Base-by-base conservation (phyloP, 1,140 invertebrate species). In the Drosophila ananassae region DNA sequence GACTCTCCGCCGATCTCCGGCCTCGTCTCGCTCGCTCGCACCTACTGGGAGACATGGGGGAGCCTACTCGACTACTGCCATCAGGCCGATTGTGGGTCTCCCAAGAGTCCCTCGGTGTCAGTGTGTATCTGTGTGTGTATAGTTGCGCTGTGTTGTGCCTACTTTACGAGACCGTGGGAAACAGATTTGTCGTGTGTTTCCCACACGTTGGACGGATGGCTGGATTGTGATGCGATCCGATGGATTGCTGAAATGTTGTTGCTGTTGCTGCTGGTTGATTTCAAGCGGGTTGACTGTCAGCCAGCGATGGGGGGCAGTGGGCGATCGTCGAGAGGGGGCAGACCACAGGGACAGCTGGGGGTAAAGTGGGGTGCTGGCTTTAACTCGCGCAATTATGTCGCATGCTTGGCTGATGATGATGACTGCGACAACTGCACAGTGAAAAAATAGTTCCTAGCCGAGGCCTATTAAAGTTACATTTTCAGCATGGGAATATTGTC, bases 101-200 rank as follows among this genome's bases (percentile, higher is more conserved):
- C 37, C 53, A 50, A 47, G 55, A 61, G 46, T 60, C 3, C 24
- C 44, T 22, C 44, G 24, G 52, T 13, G 24, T 48, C 28, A 8
- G 9, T 39, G 41, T 55, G 62, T 55, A 41, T 60, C 44, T 8
- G 7, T 76, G 56, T 48, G 63, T 69, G 73, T 73, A 66, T 48
- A 62, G 63, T 59, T 60, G 12, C 13, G 39, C 6, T 77, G 58
- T 76, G 74, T 73, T 71, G 77, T 91, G 89, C 81, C 82, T 90
- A 91, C 87, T 91, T 91, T 91, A 90, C 90, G 87, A 90, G 92
- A 93, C 93, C 93, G 93, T 93, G 93, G 93, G 93, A 93, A 93
- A 93, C 92, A 92, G 92, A 92, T 93, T 92, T 93, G 93, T 93
- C 92, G 91, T 92, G 92, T 92, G 92, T 92, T 93, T 93, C 93